These are phyloP conservation scores for Etheostoma perlongum DNA, from an alignment of 2,797 vertebrate species.

Conservation along the genomic window DNA sequence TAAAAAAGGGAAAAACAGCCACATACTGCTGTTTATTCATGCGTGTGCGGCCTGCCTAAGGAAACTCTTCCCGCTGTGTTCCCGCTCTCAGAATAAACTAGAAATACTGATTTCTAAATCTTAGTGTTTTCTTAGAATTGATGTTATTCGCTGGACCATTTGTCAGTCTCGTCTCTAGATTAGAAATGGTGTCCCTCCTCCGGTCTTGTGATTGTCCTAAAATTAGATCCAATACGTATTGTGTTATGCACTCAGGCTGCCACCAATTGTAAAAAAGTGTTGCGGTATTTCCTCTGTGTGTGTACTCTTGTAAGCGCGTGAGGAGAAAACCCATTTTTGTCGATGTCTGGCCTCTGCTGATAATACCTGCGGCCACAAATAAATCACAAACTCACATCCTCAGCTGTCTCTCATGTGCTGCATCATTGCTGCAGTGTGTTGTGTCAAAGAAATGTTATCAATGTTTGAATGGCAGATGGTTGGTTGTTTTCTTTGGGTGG, in stretches of 20 bases:
- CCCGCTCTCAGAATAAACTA: not conserved
- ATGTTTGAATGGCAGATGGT: slow-evolving; percentile 30
- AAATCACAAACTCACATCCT: slow-evolving; percentile 58
- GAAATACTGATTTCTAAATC: not conserved
- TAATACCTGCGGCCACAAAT: slow-evolving; percentile 52
- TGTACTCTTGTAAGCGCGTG: slow-evolving; percentile 21
- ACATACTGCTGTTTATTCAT: not conserved
- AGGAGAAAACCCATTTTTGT: slow-evolving; percentile 48
- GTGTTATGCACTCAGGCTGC: slow-evolving; percentile 37
- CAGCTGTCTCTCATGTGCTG: slow-evolving; percentile 54
- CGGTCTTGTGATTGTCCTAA: slow-evolving; percentile 60
- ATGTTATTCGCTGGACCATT: slow-evolving; percentile 11
- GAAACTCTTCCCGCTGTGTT: not conserved
- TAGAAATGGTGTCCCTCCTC: slow-evolving; percentile 44
- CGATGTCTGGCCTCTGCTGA: slow-evolving; percentile 52
- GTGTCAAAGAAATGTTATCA: slow-evolving; percentile 37
- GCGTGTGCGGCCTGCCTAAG: not conserved
- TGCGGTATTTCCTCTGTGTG: slow-evolving; percentile 47
- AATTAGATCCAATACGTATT: slow-evolving; percentile 50
- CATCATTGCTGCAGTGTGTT: slow-evolving; percentile 9
- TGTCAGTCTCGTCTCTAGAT: slow-evolving; percentile 13
- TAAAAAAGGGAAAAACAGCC: not conserved
- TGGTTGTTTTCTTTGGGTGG: slow-evolving; percentile 47
- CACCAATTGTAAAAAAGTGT: slow-evolving; percentile 52
- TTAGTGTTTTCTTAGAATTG: not conserved